Conservation (phyloP, 2,797 vertebrate genomes). For the Hapalemur alaotrensis region DNA sequence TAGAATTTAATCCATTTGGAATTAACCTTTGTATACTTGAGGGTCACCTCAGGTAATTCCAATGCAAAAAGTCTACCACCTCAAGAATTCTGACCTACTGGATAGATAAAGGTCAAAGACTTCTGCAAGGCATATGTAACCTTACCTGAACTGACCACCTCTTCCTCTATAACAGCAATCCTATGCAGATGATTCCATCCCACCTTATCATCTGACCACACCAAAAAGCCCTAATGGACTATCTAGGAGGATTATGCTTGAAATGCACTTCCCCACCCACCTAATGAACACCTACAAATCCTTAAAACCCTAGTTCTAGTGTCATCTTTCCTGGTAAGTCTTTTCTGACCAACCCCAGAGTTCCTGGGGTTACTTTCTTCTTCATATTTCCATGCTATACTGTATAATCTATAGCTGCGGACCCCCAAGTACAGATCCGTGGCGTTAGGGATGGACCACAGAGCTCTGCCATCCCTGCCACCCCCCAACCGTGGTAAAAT, state of each 20-base stretch:
- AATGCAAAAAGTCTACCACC: neutral
- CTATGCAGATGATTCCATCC: neutral
- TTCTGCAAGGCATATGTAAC: neutral
- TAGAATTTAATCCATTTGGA: slow-evolving; percentile 11
- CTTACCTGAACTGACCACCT: neutral
- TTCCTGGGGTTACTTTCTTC: neutral
- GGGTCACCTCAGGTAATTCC: neutral
- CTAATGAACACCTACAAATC: neutral
- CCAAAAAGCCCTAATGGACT: neutral
- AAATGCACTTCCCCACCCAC: neutral
- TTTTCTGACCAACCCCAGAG: neutral
- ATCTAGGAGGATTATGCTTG: neutral
- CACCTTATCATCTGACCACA: neutral
- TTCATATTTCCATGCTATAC: neutral
- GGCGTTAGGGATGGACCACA: too few relatives aligned
- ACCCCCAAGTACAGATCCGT: too few relatives aligned
- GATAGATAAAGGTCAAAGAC: neutral
- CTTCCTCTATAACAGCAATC: neutral
- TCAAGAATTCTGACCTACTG: neutral
- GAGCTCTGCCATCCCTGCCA: too few relatives aligned
- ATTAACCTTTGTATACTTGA: neutral
- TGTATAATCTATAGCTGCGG: neutral
- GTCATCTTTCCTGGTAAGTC: neutral
- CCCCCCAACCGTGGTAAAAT: too few relatives aligned
- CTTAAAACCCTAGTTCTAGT: neutral